A percentile compares a stretch with the other conserved stretches of the same genome.
Conservation (phyloP, 92 coral and sea anemone genomes). For the Pocillopora meandrina region DNA sequence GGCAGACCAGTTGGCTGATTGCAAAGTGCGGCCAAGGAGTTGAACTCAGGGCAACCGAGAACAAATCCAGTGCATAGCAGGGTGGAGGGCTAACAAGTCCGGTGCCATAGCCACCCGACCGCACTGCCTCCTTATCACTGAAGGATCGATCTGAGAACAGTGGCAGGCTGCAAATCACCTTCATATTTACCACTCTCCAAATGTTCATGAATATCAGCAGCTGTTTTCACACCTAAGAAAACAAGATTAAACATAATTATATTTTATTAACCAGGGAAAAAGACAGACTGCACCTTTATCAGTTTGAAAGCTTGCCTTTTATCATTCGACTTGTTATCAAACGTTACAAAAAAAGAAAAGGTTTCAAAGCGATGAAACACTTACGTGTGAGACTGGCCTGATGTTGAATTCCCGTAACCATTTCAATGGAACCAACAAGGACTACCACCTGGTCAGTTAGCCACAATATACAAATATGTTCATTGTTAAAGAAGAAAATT, state of each 20-base stretch:
- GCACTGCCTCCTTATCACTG: no score
- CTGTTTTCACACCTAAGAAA: slow-evolving; percentile 16
- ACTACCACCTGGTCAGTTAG: slow-evolving; percentile 48
- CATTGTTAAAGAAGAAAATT: neutral
- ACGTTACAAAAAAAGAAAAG: neutral
- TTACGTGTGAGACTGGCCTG: slow-evolving; percentile 79
- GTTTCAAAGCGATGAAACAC: neutral
- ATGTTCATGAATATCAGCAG: slow-evolving; percentile 5
- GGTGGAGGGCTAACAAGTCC: no score
- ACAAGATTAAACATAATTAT: neutral
- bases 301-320: neutral
- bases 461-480: neutral
- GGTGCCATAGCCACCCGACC: no score
- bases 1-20: no score
- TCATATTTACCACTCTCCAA: slow-evolving; percentile 21
- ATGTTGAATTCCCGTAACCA: slow-evolving; percentile 62
- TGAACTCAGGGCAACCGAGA: no score
- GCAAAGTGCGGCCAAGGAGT: no score
- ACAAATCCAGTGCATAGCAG: no score
- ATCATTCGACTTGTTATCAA: neutral
- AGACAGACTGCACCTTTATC: neutral
- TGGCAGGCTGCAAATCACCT: neutral
- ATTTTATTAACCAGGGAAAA: neutral
- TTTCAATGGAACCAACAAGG: slow-evolving; percentile 59
- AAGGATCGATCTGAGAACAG: no score